phyloP scores from a whole-genome alignment of 2,888 invertebrate species.

The Drepanosiphum platanoidis region DNA sequence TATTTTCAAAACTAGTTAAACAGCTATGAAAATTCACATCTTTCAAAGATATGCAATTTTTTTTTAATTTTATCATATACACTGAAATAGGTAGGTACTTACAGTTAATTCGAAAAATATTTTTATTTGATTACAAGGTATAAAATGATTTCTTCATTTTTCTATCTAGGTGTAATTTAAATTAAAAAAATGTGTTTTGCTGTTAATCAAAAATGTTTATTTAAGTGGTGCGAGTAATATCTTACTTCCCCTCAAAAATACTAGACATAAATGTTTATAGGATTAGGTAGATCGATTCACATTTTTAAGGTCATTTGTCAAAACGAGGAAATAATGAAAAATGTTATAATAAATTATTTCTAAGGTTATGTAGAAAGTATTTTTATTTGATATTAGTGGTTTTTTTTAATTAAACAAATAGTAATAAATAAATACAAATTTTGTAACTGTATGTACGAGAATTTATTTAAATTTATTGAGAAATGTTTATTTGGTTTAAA shows the following conservation, averaged over 20 bases:
- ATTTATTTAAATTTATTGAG: not conserved
- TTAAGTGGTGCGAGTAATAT: not conserved
- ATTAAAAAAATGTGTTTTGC: not conserved
- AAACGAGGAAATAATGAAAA: conserved; percentile 13
- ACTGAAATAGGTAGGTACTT: not conserved
- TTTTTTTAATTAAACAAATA: not conserved
- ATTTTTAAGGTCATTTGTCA: conserved; percentile 8
- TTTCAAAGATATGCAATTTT: not conserved
- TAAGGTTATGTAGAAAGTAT: not conserved
- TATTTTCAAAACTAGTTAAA: not conserved
- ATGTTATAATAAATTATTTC: not conserved
- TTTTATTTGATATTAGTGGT: not conserved
- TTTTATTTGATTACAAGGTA: too few species aligned
- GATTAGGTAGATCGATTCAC: not conserved
- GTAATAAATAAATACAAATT: not conserved
- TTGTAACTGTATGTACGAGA: not conserved
- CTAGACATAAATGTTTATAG: not conserved
- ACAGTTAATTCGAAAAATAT: not conserved
- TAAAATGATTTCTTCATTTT: not conserved
- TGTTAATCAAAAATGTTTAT: not conserved
- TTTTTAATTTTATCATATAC: not conserved
- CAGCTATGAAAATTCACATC: not conserved
- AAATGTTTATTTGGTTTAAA: not conserved
- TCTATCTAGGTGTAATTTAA: not conserved
- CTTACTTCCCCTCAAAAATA: not conserved